phyloP scores from a whole-genome alignment of 2,113 vertebrate genomes.

The Cariama cristata region DNA sequence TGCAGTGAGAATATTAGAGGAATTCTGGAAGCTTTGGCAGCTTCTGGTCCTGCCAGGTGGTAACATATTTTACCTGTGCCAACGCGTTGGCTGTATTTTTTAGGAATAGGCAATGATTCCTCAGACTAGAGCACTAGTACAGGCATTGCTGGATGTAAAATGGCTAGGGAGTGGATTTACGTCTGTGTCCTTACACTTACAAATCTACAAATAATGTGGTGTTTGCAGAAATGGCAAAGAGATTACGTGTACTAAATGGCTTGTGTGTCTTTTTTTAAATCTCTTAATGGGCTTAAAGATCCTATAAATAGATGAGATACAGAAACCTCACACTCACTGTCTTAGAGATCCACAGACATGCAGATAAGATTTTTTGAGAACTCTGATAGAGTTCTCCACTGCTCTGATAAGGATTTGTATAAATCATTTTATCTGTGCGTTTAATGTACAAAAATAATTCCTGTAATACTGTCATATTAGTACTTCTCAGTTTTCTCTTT shows the following conservation, averaged over 20 bases:
- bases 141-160: neutral
- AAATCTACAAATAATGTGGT: neutral
- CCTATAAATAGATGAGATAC: neutral
- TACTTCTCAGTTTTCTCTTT: neutral
- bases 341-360: neutral
- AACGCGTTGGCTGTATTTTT: accelerated
- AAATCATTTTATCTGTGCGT: neutral
- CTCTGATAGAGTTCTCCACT: neutral
- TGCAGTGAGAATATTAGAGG: neutral
- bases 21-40: neutral
- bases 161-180: neutral
- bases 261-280: neutral
- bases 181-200: neutral
- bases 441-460: neutral
- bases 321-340: neutral
- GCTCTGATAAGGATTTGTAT: neutral
- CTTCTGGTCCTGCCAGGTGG: neutral
- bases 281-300: neutral
- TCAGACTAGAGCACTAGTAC: neutral
- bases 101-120: neutral
- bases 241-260: neutral
- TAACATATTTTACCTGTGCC: neutral
- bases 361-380: neutral
- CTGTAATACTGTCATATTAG: neutral
- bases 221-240: constrained; percentile 8